Base-by-base conservation (phyloP, 2,113 vertebrate species). In the Solenodon paradoxus region DNA sequence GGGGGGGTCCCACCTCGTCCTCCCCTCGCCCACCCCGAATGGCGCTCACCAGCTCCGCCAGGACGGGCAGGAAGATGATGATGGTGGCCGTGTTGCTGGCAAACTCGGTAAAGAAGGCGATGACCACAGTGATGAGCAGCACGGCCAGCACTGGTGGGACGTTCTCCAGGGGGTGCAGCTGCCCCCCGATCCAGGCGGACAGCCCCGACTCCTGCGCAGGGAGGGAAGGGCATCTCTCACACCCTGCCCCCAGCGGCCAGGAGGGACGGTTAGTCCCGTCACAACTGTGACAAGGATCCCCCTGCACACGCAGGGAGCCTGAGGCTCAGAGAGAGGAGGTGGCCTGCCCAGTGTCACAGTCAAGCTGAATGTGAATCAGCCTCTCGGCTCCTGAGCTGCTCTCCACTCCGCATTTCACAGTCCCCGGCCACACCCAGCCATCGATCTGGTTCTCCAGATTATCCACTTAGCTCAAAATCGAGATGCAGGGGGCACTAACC, bases 11-110 rank as follows among this genome's bases (percentile, higher is more conserved):
- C 22, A 32, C 26, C 66, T 15, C 45, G 13, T 4, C 8, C 9
- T 6, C 1, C 7, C 42, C 84, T 1, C 1, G 9, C 15, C 9
- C 24, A n/a, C 10, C 47, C 20, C 0, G 42, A 38, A 38, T 57
- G 89, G 53, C 38, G 66, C 98, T 99, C 97, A 99, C 99, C 99
- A 99, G 98, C 97, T 99, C 99, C 28, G 99, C 99, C 90, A 99
- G 97, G 90, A 99, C 98, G 0, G 99, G 99, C 79, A 99, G 97
- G 72, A 99, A 99, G 98, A 99, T 99, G 97, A 99, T 99, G 83
- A 99, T 99, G 0, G 99, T 99, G 98, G 99, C 99, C 0, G 99
- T 99, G 98, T 99, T 99, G 98, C 99, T 99, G 98, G 99, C 99
- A 10, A 99, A 99, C 98, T 99, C 99, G 0, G 99, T 99, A 98